Conservation (phyloP, 2,797 vertebrate species). For the Smutsia temminckii region DNA sequence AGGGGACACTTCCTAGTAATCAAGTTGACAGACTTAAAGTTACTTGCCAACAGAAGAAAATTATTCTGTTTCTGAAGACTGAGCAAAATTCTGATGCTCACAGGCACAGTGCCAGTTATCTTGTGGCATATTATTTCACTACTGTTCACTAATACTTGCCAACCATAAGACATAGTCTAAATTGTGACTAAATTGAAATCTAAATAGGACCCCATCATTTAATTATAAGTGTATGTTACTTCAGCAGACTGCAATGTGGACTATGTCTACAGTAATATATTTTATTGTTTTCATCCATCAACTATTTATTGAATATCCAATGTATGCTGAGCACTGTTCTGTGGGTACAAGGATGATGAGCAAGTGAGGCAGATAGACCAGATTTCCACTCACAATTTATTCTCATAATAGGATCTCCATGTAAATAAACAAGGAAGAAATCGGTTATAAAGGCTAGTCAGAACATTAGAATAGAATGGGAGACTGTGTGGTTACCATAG, state of each 20-base stretch:
- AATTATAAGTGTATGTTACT: not conserved
- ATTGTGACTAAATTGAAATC: not conserved
- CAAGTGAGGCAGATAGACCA: not conserved
- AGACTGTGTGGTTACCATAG: not conserved
- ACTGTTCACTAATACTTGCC: not conserved
- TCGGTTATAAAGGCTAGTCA: not conserved
- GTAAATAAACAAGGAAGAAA: not conserved
- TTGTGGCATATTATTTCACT: not conserved
- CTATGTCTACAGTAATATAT: not conserved
- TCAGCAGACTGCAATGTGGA: not conserved
- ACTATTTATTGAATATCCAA: not conserved
- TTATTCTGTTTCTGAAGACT: constrained; percentile 23
- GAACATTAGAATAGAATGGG: not conserved
- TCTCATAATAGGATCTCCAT: not conserved
- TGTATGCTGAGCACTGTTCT: not conserved
- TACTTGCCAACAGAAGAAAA: not conserved
- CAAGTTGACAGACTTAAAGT: constrained; percentile 51
- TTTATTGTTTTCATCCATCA: not conserved
- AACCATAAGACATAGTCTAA: not conserved
- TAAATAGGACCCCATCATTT: not conserved
- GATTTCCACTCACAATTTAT: not conserved
- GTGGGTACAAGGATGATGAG: not conserved
- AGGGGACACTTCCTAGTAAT: constrained; percentile 45
- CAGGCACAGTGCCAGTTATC: not conserved
- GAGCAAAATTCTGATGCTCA: constrained; percentile 14